These are phyloP conservation scores for Panthera tigris DNA, from an alignment of 2,113 vertebrate genomes.

Conservation along the genomic window DNA sequence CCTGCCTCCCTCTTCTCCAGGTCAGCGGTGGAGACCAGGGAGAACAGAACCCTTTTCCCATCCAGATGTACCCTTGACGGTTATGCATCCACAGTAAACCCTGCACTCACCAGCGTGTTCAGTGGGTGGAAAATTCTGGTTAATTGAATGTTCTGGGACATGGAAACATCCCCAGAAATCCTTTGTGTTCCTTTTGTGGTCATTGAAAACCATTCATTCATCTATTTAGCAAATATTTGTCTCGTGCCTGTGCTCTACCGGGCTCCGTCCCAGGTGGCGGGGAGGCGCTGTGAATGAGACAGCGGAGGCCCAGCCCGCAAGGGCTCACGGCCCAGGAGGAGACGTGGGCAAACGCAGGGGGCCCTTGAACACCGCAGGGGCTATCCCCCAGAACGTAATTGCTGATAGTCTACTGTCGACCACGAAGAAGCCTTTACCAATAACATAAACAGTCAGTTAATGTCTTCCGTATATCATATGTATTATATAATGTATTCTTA, in stretches of 20 bases:
- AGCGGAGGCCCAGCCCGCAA: fast-evolving
- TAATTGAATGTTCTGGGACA: conserved; percentile 56
- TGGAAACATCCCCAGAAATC: conserved; percentile 61
- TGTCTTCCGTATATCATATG: not conserved
- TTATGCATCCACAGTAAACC: not conserved
- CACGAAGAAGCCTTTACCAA: not conserved
- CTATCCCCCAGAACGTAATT: not conserved
- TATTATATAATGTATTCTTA: not conserved
- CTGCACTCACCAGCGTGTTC: not conserved
- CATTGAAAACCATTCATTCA: not conserved
- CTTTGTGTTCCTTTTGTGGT: conserved; percentile 15
- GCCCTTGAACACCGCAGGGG: not conserved
- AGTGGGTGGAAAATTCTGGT: not conserved
- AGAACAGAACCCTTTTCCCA: not conserved
- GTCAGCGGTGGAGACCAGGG: not conserved
- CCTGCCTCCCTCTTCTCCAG: not conserved
- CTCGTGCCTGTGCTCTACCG: not conserved
- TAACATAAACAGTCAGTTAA: not conserved
- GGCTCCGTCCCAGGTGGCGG: conserved; percentile 31
- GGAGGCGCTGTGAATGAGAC: not conserved
- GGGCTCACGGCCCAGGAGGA: no score
- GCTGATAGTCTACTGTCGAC: not conserved
- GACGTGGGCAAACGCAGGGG: not conserved
- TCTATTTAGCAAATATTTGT: conserved; percentile 36
- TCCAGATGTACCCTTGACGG: not conserved